A percentile compares a stretch with the other conserved stretches of the same genome.
These are phyloP conservation scores for Perdita meconis DNA, from an alignment of 2,888 invertebrate genomes.

Conservation along the genomic window DNA sequence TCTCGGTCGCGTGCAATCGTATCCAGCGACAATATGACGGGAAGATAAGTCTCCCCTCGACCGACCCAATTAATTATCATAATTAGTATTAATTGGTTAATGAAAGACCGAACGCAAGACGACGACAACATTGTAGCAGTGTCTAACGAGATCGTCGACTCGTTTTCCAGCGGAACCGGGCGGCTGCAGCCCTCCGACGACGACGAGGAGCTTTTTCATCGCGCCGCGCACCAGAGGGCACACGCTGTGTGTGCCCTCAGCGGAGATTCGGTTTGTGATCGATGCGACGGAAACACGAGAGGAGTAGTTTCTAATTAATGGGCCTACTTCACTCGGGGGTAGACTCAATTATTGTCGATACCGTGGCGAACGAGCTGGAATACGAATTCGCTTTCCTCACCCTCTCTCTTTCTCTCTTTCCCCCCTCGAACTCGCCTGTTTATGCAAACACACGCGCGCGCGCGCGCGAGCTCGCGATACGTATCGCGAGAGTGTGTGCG, in stretches of 20 bases:
- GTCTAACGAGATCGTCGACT: background rate
- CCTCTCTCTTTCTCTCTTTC: too few relatives aligned
- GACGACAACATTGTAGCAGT: background rate
- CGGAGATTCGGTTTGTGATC: constrained; percentile 50
- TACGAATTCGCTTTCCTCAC: constrained; percentile 61
- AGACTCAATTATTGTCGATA: constrained; percentile 80
- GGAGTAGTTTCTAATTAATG: constrained; percentile 76
- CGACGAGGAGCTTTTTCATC: constrained; percentile 15
- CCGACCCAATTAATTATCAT: constrained; percentile 45
- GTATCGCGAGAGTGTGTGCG: constrained; percentile 56
- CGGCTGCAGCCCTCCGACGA: constrained; percentile 18
- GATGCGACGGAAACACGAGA: constrained; percentile 65
- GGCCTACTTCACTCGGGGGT: constrained; percentile 69
- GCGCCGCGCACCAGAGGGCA: constrained; percentile 10
- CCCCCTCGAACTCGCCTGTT: constrained; percentile 13
- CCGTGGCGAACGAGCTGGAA: constrained; percentile 70
- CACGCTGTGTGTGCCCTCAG: constrained; percentile 7
- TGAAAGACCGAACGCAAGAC: constrained; percentile 24
- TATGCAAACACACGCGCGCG: constrained; percentile 49
- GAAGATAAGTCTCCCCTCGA: constrained; percentile 33
- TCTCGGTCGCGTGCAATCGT: constrained; percentile 12
- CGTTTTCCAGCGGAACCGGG: background rate
- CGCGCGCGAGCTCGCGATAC: constrained; percentile 41
- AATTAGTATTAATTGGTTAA: constrained; percentile 46
- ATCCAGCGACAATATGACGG: background rate